Conservation (phyloP, 2,113 vertebrate genomes). For the Sebastes fasciatus region DNA sequence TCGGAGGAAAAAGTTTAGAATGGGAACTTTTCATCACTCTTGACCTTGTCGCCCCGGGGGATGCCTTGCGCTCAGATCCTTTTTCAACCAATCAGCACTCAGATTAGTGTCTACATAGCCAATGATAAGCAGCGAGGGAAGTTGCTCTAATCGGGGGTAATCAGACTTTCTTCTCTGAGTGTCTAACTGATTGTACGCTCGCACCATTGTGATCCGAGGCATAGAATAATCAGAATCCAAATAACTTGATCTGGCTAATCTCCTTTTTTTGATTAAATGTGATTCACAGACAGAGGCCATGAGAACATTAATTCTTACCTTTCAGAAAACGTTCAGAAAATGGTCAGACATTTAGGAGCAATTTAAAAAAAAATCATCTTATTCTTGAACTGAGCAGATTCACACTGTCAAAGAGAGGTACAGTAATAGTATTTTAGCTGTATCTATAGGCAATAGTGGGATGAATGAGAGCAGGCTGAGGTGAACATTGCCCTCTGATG, state of each 20-base stretch:
- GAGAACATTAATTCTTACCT: background rate
- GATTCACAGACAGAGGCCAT: slow-evolving; percentile 16
- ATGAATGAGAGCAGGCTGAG: background rate
- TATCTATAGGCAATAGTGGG: background rate
- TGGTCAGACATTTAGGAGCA: background rate
- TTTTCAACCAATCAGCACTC: slow-evolving; percentile 45
- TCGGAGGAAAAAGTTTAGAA: slow-evolving; percentile 27
- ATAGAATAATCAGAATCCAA: slow-evolving; percentile 59
- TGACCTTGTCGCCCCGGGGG: slow-evolving; percentile 43
- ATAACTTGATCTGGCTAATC: slow-evolving; percentile 44
- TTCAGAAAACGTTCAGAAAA: background rate
- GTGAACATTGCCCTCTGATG: slow-evolving; percentile 4
- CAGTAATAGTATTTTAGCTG: background rate
- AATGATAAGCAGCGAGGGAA: slow-evolving; percentile 52
- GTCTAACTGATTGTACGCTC: slow-evolving; percentile 58
- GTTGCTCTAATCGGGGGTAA: slow-evolving; percentile 65
- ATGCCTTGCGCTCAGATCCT: slow-evolving; percentile 9
- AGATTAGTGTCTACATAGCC: slow-evolving; percentile 43
- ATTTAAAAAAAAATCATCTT: background rate
- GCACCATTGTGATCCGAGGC: slow-evolving; percentile 25
- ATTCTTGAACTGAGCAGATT: background rate
- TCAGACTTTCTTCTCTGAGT: slow-evolving; percentile 50
- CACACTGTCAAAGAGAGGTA: background rate
- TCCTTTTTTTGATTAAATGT: slow-evolving; percentile 51
- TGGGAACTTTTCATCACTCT: slow-evolving; percentile 27